Evolutionary conservation across 2,797 vertebrate species (phyloP).

Genomic region (Allobates femoralis): DNA sequence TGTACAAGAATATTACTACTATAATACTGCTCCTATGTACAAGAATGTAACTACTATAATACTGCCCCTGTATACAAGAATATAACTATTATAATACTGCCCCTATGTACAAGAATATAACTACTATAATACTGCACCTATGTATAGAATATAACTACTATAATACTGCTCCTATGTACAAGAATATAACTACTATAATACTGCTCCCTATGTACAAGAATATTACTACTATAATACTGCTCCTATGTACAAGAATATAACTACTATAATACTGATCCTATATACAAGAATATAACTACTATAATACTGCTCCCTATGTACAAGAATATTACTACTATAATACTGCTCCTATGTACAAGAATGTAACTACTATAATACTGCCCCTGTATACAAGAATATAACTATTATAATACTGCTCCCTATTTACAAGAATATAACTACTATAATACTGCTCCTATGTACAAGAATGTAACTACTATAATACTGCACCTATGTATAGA

Average conservation of each 20-base stretch:
- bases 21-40: not conserved
- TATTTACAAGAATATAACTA: constrained; percentile 21
- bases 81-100: too few species aligned
- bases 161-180: too few species aligned
- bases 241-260: not conserved
- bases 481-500: not conserved
- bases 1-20: constrained; percentile 15
- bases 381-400: too few species aligned
- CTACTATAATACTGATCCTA: not conserved
- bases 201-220: constrained; percentile 4
- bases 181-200: constrained; percentile 21
- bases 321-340: too few species aligned
- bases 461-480: not conserved
- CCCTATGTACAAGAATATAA: too few species aligned
- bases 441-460: constrained; percentile 3
- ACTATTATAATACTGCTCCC: constrained; percentile 1
- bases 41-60: not conserved
- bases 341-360: not conserved
- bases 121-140: not conserved
- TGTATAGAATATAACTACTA: constrained; percentile 8
- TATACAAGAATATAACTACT: not conserved
- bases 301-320: too few species aligned
- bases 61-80: not conserved
- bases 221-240: constrained; percentile 5
- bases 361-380: constrained; percentile 8